phyloP scores from a whole-genome alignment of 1,140 invertebrate genomes.

The Pseudomyrmex gracilis region DNA sequence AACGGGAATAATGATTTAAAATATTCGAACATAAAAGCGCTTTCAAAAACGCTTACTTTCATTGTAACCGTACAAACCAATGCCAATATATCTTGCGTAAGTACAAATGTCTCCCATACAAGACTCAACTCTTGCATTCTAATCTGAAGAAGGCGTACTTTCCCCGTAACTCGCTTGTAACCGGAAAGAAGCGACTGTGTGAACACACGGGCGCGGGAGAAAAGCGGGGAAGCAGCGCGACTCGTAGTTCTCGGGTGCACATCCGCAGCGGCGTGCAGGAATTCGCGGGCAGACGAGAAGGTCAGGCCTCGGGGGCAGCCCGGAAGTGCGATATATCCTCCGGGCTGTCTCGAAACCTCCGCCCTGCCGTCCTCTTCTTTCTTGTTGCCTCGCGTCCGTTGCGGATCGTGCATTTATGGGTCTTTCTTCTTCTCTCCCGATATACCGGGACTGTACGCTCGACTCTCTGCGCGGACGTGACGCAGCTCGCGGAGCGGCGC shows the following conservation, averaged over 20 bases:
- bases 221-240: constrained; percentile 18
- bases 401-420: constrained; percentile 23
- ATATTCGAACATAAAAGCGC: background rate
- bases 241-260: constrained; percentile 54
- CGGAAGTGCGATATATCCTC: constrained; percentile 75
- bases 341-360: constrained; percentile 61
- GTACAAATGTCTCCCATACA: constrained; percentile 6
- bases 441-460: constrained; percentile 26
- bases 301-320: constrained; percentile 71
- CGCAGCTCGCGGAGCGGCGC: constrained; percentile 50
- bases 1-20: background rate
- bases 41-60: constrained; percentile 13
- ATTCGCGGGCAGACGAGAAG: constrained; percentile 67
- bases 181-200: constrained; percentile 20
- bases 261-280: constrained; percentile 70
- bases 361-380: constrained; percentile 26
- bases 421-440: constrained; percentile 16
- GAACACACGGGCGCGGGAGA: constrained; percentile 15
- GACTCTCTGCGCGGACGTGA: constrained; percentile 54
- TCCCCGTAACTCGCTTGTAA: constrained; percentile 23
- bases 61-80: background rate
- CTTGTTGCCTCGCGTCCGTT: background rate
- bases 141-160: constrained; percentile 22
- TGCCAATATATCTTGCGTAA: constrained; percentile 7
- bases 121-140: constrained; percentile 27